Conservation (phyloP, 2,797 vertebrate species). For the Diplodus sargus region DNA sequence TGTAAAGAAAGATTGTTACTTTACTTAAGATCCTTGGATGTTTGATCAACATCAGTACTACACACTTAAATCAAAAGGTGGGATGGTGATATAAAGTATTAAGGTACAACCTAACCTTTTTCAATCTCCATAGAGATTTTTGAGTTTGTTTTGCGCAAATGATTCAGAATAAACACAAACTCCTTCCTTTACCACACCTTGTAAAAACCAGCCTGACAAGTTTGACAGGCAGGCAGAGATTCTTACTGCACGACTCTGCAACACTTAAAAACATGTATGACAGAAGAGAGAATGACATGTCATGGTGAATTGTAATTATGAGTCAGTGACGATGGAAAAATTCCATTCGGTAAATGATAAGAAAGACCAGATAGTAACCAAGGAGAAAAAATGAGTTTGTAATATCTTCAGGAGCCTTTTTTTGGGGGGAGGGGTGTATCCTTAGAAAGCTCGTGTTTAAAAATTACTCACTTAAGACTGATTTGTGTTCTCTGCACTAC, state of each 20-base stretch:
- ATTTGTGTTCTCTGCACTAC: no score
- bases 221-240: slow-evolving; percentile 56
- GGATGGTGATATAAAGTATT: not conserved
- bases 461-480: no score
- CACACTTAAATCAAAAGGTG: no score
- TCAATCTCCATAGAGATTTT: slow-evolving; percentile 1
- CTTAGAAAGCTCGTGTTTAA: no score
- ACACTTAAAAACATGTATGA: not conserved
- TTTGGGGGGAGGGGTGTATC: no score
- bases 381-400: not conserved
- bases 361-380: not conserved
- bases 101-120: not conserved
- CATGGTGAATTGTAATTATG: slow-evolving; percentile 17
- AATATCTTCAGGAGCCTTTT: no score
- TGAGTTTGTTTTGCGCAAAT: slow-evolving; percentile 11
- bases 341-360: not conserved
- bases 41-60: not conserved
- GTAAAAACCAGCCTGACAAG: slow-evolving; percentile 62
- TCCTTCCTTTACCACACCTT: slow-evolving; percentile 43
- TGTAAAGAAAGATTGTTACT: no score
- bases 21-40: no score
- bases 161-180: slow-evolving; percentile 40
- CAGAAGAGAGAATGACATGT: not conserved
- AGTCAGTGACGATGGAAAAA: slow-evolving; percentile 8
- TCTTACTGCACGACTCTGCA: not conserved